Evolutionary conservation across 2,113 vertebrate species (phyloP), one percentile per base, ranked within the genome.

Genomic region (Platichthys flesus): DNA sequence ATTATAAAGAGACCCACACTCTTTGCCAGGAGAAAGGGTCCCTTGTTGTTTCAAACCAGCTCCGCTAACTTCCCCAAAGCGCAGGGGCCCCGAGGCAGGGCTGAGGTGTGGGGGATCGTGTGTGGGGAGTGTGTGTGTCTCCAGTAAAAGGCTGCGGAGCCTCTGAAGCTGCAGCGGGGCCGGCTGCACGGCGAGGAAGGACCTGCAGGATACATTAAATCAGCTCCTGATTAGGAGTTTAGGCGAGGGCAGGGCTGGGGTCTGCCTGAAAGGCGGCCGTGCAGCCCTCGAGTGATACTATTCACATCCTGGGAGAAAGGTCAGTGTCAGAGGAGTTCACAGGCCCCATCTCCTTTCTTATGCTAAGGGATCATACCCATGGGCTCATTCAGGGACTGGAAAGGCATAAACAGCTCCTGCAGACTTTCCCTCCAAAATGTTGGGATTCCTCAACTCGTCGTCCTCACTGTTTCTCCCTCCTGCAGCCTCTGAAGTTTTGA

Each of bases 311-410:
- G 84, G 80, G 77, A 89, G 88, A 84, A 83, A 85, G 90, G 86
- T 92, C 85, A 87, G 71, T 85, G 88, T 92, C 88, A 89, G 86
- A 90, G 88, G 81, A 85, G 88, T 93, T 93, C 89, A 87, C 89
- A 90, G 90, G 88, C 86, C 89, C 87, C 89, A 69, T 86, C 76
- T 68, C 88, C 73, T 82, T 93, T 93, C 87, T 92, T 87, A 92
- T 93, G 92, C 91, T 89, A 92, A 91, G 77, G 64, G 9, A 9
- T 88, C 80, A 85, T 84, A 81, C 72, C 82, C 85, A 86, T 78
- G 42, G 56, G 70, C 83, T 84, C 57, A 83, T 84, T 89, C 78
- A 82, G 56, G 2, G 65, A n/a, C 81, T 51, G 63, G 49, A 55
- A 76, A 83, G 65, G 76, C 85, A 83, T 82, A 80, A 85, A 90